These are phyloP conservation scores for Lacanobia oleracea DNA, from an alignment of 2,888 invertebrate species.

Conservation along the genomic window DNA sequence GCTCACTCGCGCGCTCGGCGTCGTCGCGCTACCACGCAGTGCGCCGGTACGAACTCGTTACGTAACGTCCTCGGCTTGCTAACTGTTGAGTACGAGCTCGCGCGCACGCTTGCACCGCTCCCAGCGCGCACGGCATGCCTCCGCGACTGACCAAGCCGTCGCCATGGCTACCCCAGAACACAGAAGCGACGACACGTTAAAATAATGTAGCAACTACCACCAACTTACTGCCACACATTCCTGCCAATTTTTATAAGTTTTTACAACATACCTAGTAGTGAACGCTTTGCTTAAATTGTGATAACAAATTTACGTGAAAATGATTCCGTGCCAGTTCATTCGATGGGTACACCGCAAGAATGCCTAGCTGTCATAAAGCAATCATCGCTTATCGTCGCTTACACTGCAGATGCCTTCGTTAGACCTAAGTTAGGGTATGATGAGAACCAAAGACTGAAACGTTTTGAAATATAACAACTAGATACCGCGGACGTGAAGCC, in stretches of 20 bases:
- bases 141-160: conserved; percentile 69
- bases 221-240: conserved; percentile 75
- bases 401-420: conserved; percentile 81
- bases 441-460: conserved; percentile 55
- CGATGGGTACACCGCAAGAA: conserved; percentile 63
- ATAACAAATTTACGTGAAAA: conserved; percentile 72
- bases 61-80: conserved; percentile 79
- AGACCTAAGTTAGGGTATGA: conserved; percentile 73
- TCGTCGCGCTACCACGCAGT: conserved; percentile 80
- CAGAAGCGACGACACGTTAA: conserved; percentile 77
- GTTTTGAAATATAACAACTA: conserved; percentile 60
- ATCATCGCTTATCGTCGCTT: conserved; percentile 80
- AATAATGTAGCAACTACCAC: conserved; percentile 73
- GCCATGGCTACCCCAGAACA: conserved; percentile 76
- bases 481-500: conserved; percentile 69
- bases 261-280: conserved; percentile 66
- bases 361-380: conserved; percentile 53
- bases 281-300: conserved; percentile 64
- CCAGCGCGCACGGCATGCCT: conserved; percentile 81
- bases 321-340: conserved; percentile 65
- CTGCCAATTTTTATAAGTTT: conserved; percentile 78
- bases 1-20: conserved; percentile 86
- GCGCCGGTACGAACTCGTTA: conserved; percentile 82
- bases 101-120: conserved; percentile 87
- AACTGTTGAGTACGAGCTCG: conserved; percentile 84